Percentiles rank a stretch among this genome's conserved stretches.
Conservation (phyloP, 2,888 invertebrate species). For the Zaprionus obscuricornis region DNA sequence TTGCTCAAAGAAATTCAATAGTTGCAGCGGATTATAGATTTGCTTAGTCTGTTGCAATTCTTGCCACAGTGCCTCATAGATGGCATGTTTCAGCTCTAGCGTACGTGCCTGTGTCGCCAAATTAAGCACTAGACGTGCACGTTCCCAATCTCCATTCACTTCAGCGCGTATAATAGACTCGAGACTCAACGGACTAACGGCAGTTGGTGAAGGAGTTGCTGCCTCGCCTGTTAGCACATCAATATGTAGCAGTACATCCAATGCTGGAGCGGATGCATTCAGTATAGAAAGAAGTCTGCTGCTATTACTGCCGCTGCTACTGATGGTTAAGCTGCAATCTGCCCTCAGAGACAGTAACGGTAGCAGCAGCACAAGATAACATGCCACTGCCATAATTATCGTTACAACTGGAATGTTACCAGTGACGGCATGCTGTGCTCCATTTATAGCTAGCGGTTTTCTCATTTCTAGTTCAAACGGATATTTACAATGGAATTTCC, state of each 20-base stretch:
- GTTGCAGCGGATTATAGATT: slow-evolving; percentile 51
- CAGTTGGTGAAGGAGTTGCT: neutral
- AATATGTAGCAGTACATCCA: slow-evolving; percentile 51
- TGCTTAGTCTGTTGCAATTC: slow-evolving; percentile 54
- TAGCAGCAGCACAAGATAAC: slow-evolving; percentile 13
- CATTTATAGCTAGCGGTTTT: slow-evolving; percentile 31
- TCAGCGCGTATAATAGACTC: slow-evolving; percentile 57
- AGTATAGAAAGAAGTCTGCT: slow-evolving; percentile 40
- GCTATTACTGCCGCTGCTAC: neutral
- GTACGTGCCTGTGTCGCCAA: slow-evolving; percentile 42
- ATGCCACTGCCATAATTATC: slow-evolving; percentile 8
- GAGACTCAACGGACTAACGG: slow-evolving; percentile 11
- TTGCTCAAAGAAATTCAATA: slow-evolving; percentile 52
- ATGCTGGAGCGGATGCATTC: slow-evolving; percentile 23
- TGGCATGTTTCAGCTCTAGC: slow-evolving; percentile 49
- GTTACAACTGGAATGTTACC: neutral
- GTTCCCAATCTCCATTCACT: slow-evolving; percentile 59
- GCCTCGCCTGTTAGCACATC: slow-evolving; percentile 30
- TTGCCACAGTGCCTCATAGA: slow-evolving; percentile 66
- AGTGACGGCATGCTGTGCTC: neutral
- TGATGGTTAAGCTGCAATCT: neutral
- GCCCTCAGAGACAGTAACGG: neutral
- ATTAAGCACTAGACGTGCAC: slow-evolving; percentile 34
- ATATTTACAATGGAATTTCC: slow-evolving; percentile 48
- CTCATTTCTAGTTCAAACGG: slow-evolving; percentile 42